Evolutionary conservation across 2,888 invertebrate species (phyloP).

Genomic region (Ectemnius cavifrons): DNA sequence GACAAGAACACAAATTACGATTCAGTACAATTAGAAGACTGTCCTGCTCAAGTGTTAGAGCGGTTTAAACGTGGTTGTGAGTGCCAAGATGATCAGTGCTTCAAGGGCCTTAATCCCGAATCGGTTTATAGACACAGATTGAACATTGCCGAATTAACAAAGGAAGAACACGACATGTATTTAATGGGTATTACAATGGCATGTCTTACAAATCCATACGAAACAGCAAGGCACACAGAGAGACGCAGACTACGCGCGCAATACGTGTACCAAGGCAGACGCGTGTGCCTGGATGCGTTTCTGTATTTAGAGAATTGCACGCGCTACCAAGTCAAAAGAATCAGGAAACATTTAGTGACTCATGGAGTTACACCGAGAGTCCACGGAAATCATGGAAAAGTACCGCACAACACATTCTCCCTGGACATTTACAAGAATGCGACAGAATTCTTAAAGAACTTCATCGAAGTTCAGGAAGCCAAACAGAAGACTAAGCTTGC

Average conservation of each 20-base stretch:
- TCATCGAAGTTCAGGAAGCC: constrained; percentile 83
- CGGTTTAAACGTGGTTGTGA: constrained; percentile 87
- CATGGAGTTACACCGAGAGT: constrained; percentile 89
- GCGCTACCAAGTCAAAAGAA: constrained; percentile 87
- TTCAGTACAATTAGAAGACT: constrained; percentile 85
- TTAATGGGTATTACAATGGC: constrained; percentile 92
- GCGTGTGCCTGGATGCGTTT: constrained; percentile 89
- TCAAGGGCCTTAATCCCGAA: constrained; percentile 86
- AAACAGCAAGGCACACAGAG: constrained; percentile 86
- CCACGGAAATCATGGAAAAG: constrained; percentile 89
- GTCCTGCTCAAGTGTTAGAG: constrained; percentile 84
- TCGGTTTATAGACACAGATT: constrained; percentile 87
- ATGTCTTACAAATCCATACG: constrained; percentile 85
- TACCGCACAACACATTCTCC: constrained; percentile 89
- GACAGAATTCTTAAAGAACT: constrained; percentile 87
- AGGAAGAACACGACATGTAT: constrained; percentile 91
- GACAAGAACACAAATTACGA: constrained; percentile 79
- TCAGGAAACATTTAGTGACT: constrained; percentile 88
- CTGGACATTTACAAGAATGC: constrained; percentile 89
- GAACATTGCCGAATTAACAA: constrained; percentile 88
- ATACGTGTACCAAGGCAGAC: constrained; percentile 88
- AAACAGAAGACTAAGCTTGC: constrained; percentile 80
- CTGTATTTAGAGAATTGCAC: constrained; percentile 89
- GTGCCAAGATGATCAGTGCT: constrained; percentile 87
- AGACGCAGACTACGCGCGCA: constrained; percentile 86